A percentile compares a stretch with the other conserved stretches of the same genome.
Evolutionary conservation across 2,797 vertebrate genomes (phyloP).

Genomic region (Pseudopleuronectes americanus): DNA sequence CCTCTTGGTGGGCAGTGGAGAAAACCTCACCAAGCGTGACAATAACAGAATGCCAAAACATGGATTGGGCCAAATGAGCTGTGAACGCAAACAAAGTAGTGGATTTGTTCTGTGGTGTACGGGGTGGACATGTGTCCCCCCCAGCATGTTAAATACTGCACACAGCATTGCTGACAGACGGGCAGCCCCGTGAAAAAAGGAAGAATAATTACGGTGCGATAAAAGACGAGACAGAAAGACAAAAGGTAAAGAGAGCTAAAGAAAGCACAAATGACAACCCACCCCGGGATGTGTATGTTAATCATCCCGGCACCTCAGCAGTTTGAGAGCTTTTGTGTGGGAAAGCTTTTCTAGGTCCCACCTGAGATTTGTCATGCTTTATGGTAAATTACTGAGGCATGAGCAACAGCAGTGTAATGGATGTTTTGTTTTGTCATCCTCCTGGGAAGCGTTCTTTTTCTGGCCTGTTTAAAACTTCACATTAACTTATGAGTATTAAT

Average conservation of each 20-base stretch:
- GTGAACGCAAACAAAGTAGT: conserved; percentile 75
- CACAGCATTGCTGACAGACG: conserved; percentile 45
- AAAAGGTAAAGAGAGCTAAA: conserved; percentile 37
- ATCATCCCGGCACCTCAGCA: conserved; percentile 26
- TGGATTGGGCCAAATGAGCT: conserved; percentile 77
- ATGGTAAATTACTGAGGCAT: conserved; percentile 56
- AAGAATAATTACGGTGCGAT: conserved; percentile 56
- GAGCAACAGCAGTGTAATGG: conserved; percentile 24
- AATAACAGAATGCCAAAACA: conserved; percentile 76
- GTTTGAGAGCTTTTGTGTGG: conserved; percentile 36
- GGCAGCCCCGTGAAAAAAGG: conserved; percentile 20
- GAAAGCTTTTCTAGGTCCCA: conserved; percentile 46
- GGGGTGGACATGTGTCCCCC: conserved; percentile 69
- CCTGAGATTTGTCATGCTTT: conserved; percentile 56
- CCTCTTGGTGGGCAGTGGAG: conserved; percentile 60
- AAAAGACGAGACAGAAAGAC: conserved; percentile 29
- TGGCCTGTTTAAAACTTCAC: conserved; percentile 28
- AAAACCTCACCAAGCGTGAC: conserved; percentile 71
- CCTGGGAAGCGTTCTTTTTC: conserved; percentile 28
- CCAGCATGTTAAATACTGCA: conserved; percentile 69
- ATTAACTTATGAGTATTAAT: conserved; percentile 29
- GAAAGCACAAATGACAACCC: conserved; percentile 27
- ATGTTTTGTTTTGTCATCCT: conserved; percentile 35
- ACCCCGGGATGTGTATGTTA: conserved; percentile 43
- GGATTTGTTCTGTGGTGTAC: conserved; percentile 66